Base-by-base conservation (phyloP, 2,797 vertebrate species). In the Alosa sapidissima region DNA sequence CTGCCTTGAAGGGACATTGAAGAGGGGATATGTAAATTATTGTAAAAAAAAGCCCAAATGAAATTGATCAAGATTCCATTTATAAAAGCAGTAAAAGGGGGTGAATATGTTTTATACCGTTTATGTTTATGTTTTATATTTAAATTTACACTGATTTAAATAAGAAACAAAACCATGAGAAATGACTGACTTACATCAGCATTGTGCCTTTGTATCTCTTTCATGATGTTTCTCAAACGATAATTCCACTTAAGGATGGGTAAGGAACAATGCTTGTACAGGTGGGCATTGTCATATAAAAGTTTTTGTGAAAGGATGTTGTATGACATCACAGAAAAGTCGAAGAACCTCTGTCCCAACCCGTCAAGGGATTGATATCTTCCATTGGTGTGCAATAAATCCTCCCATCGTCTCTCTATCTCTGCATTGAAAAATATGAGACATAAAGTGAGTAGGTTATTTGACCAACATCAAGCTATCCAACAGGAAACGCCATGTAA, bases 301-400 rank as follows among this genome's bases (percentile, higher is more conserved):
- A 99, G 95, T 84, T 97, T 95, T 93, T 99, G 98, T 0, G 98
- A 97, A 88, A 99, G 96, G 91, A 99, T 98, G 90, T 99, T 99
- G 93, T 99, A 99, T 78, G 97, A 97, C 96, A 99, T 96, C 72
- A 99, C 96, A 0, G 97, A 96, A 91, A 99, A 99, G 91, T 99
- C 97, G 90, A 98, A 98, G 0, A 88, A 88, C 10, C 87, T 82
- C 82, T 84, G 89, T 85, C 68, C 84, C 0, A 52, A 14, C 90
- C 93, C 85, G 84, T 92, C 85, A 88, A 88, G 7, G 78, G 84
- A 83, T 82, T 91, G 84, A 1, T 85, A 89, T 88, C 47, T 54
- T 14, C 84, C 68, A 78, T 90, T 91, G 89, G 91, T 93, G 86
- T 91, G 85, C 4, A 92, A 92, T n/a, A 95, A 91, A 33, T 92